Conservation (phyloP, 1,140 invertebrate genomes). For the Idris sp. region DNA sequence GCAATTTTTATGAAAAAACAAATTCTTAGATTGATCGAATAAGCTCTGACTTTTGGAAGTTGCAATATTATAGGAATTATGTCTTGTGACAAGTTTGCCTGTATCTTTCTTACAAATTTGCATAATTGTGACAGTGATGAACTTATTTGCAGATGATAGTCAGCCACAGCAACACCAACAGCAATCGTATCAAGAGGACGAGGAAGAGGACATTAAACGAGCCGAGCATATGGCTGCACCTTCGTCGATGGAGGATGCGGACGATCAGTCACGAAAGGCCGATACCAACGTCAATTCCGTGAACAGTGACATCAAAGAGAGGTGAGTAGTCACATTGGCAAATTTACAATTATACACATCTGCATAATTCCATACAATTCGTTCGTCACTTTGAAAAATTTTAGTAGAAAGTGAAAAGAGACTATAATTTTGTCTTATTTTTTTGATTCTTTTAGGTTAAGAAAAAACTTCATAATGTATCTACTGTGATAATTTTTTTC, state of each 20-base stretch:
- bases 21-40: too few relatives aligned
- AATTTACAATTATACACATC: conserved; percentile 7
- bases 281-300: conserved; percentile 30
- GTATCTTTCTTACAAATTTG: conserved; percentile 30
- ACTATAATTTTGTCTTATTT: too few relatives aligned
- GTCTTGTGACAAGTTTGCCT: conserved; percentile 17
- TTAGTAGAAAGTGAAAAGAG: too few relatives aligned
- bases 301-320: conserved; percentile 38
- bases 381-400: too few relatives aligned
- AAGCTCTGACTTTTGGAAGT: conserved; percentile 26
- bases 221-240: conserved; percentile 42
- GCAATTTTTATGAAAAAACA: too few relatives aligned
- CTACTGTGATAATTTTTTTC: too few relatives aligned
- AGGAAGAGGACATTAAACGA: conserved; percentile 43
- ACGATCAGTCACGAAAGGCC: conserved; percentile 41
- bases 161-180: conserved; percentile 36
- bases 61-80: conserved; percentile 41
- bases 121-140: conserved; percentile 52
- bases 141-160: conserved; percentile 50
- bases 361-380: too few relatives aligned
- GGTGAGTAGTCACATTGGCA: conserved; percentile 26
- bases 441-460: too few relatives aligned
- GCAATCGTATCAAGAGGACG: conserved; percentile 39
- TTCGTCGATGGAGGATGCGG: conserved; percentile 23
- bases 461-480: too few relatives aligned